phyloP scores from a whole-genome alignment of 2,113 vertebrate species.

The Boulengeromyrus knoepffleri region DNA sequence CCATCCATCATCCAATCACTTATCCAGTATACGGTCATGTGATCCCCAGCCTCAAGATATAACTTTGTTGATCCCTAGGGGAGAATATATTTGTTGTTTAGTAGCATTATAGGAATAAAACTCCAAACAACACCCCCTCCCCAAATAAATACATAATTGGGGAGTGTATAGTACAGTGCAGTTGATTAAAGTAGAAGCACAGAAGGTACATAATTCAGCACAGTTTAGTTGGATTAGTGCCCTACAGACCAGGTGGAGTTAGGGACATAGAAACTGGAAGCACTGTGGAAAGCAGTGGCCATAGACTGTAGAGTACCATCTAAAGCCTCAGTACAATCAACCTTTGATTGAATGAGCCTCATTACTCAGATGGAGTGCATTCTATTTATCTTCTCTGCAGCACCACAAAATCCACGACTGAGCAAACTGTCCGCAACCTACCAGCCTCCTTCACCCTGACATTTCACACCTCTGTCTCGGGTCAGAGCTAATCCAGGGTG shows the following conservation, averaged over 20 bases:
- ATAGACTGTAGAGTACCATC: background rate
- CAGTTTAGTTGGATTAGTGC: background rate
- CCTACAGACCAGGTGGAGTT: background rate
- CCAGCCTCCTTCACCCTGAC: background rate
- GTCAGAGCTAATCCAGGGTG: background rate
- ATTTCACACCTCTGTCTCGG: background rate
- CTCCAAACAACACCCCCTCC: too few species aligned
- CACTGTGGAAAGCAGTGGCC: background rate
- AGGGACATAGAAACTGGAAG: background rate
- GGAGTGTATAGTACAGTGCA: background rate
- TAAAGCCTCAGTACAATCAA: background rate
- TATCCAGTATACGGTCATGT: background rate
- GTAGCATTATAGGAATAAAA: too few species aligned
- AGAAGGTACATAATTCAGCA: background rate
- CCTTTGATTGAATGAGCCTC: background rate
- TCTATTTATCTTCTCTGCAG: background rate
- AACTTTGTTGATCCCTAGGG: background rate
- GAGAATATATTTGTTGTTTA: too few species aligned
- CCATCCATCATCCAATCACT: background rate
- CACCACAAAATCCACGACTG: background rate
- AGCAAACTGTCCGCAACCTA: background rate
- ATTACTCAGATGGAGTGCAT: background rate
- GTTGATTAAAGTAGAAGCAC: background rate
- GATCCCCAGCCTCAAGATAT: background rate
- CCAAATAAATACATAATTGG: background rate